phyloP scores from a whole-genome alignment of 2,888 invertebrate species.

The Leucania comma region DNA sequence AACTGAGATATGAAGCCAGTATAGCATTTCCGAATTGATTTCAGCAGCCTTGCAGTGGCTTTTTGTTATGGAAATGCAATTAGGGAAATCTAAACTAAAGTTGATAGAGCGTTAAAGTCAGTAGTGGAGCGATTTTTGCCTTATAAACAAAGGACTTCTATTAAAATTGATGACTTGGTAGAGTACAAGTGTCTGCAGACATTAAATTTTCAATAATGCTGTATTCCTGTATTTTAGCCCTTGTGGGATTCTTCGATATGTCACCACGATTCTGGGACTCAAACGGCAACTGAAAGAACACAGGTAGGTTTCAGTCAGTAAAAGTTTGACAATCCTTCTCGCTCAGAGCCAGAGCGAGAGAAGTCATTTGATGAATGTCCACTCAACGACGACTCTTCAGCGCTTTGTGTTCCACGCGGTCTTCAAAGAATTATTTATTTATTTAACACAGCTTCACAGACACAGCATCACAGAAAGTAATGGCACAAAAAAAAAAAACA shows the following conservation, averaged over 20 bases:
- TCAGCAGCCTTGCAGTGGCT: background rate
- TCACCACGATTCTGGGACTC: too few relatives aligned
- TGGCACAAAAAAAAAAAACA: too few relatives aligned
- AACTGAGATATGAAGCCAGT: slow-evolving; percentile 11
- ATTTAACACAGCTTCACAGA: too few relatives aligned
- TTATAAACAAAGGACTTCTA: slow-evolving; percentile 13
- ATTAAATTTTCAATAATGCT: background rate
- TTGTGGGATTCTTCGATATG: background rate
- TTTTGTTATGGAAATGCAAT: slow-evolving; percentile 23
- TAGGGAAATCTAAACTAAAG: background rate
- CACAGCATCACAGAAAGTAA: too few relatives aligned
- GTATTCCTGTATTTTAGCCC: background rate
- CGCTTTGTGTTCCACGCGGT: too few relatives aligned
- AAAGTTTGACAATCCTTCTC: too few relatives aligned
- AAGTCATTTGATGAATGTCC: too few relatives aligned
- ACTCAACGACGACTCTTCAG: too few relatives aligned
- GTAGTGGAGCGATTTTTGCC: background rate
- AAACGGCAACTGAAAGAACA: too few relatives aligned
- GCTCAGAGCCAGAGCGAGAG: too few relatives aligned
- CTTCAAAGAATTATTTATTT: too few relatives aligned
- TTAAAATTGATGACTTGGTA: slow-evolving; percentile 32
- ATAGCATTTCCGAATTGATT: background rate
- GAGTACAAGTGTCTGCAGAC: background rate
- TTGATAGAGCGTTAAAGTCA: background rate
- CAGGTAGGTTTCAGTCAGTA: too few relatives aligned